These are phyloP conservation scores for Thyatira batis DNA, from an alignment of 2,888 invertebrate genomes.

Conservation along the genomic window DNA sequence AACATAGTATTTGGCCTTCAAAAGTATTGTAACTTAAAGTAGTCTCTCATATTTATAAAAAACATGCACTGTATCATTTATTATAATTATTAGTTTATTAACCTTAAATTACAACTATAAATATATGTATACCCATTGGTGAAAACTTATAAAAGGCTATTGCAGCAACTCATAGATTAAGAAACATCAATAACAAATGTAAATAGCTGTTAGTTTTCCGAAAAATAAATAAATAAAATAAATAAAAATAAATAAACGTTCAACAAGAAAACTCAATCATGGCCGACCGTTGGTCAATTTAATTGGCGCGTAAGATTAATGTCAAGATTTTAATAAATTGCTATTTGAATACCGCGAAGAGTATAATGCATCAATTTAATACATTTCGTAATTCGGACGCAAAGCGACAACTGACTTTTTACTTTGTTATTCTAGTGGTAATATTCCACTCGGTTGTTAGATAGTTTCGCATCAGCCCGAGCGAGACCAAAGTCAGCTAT, in stretches of 20 bases:
- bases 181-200: too few relatives aligned
- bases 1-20: too few relatives aligned
- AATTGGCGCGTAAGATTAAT: background rate
- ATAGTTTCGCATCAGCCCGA: constrained; percentile 9
- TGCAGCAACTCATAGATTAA: too few relatives aligned
- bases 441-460: background rate
- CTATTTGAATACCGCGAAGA: background rate
- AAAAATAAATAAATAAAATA: too few relatives aligned
- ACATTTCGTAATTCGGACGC: background rate
- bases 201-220: too few relatives aligned
- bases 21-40: too few relatives aligned
- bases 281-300: background rate
- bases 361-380: background rate
- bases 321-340: background rate
- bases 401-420: background rate
- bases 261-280: background rate
- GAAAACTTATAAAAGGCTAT: too few relatives aligned
- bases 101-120: too few relatives aligned
- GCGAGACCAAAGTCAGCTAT: constrained; percentile 24
- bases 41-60: too few relatives aligned
- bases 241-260: constrained; percentile 7
- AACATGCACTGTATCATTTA: too few relatives aligned
- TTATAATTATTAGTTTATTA: too few relatives aligned
- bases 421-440: background rate
- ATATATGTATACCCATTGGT: too few relatives aligned